A percentile compares a stretch with the other conserved stretches of the same genome.
These are phyloP conservation scores for Apostichopus californicus DNA, from an alignment of 35 echinoderm and acorn worm species.

Conservation along the genomic window DNA sequence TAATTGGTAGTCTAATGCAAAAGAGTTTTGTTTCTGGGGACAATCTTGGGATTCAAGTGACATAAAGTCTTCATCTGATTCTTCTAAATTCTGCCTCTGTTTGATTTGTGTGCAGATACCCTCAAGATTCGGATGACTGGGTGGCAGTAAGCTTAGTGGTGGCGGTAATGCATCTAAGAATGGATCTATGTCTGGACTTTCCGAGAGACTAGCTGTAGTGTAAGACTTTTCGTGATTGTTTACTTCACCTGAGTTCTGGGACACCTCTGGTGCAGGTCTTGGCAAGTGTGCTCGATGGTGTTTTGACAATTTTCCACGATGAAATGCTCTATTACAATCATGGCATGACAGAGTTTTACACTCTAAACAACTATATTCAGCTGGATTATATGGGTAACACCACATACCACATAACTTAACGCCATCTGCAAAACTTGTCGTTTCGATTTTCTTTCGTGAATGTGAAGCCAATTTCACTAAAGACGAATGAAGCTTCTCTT, in stretches of 20 bases:
- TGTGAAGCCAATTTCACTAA: slow-evolving; percentile 74
- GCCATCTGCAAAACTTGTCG: slow-evolving; percentile 57
- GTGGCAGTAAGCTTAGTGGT: slow-evolving; percentile 34
- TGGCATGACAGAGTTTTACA: slow-evolving; percentile 77
- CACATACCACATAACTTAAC: slow-evolving; percentile 82
- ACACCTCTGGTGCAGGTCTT: slow-evolving; percentile 53
- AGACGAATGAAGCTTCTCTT: slow-evolving; percentile 72
- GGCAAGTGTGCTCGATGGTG: slow-evolving; percentile 79
- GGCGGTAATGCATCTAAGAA: slow-evolving; percentile 51
- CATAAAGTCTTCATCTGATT: slow-evolving; percentile 32
- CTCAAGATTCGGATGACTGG: slow-evolving; percentile 39
- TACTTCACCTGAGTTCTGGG: not conserved
- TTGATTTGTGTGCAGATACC: slow-evolving; percentile 40
- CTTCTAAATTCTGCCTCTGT: slow-evolving; percentile 37
- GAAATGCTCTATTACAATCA: slow-evolving; percentile 87
- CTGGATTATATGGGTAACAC: slow-evolving; percentile 82
- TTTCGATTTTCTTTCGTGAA: slow-evolving; percentile 79
- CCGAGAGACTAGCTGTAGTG: not conserved
- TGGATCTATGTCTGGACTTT: slow-evolving; percentile 40
- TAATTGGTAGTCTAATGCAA: not conserved
- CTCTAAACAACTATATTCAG: slow-evolving; percentile 79
- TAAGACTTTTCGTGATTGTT: not conserved
- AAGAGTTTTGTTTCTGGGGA: not conserved
- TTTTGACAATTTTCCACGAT: slow-evolving; percentile 80
- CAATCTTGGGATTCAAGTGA: slow-evolving; percentile 11